These are phyloP conservation scores for Aphidius colemani DNA, from an alignment of 2,888 invertebrate species.

Conservation along the genomic window DNA sequence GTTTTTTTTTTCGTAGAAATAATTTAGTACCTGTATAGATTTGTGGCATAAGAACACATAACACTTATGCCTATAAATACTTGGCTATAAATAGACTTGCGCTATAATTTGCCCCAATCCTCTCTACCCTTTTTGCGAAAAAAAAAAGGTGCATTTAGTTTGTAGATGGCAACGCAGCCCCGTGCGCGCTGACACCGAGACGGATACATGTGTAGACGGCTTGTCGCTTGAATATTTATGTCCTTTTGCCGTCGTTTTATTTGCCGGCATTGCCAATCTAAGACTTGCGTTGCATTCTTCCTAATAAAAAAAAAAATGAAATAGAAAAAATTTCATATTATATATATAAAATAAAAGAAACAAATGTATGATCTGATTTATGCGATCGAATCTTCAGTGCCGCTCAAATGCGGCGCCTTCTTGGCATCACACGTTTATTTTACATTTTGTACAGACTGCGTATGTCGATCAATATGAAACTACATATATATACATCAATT, in stretches of 20 bases:
- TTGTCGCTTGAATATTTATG: slow-evolving; percentile 39
- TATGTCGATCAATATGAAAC: slow-evolving; percentile 9
- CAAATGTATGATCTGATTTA: slow-evolving; percentile 49
- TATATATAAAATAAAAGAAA: slow-evolving; percentile 8
- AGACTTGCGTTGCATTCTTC: slow-evolving; percentile 43
- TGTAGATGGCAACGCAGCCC: neutral
- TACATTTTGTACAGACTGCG: neutral
- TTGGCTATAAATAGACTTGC: no score
- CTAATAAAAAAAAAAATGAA: slow-evolving; percentile 25
- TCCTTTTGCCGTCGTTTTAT: slow-evolving; percentile 43
- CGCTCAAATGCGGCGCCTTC: slow-evolving; percentile 27
- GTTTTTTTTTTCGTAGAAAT: neutral
- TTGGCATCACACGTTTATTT: neutral
- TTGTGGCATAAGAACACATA: no score
- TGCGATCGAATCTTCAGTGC: slow-evolving; percentile 43
- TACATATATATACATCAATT: neutral
- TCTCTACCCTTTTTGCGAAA: no score
- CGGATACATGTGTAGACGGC: slow-evolving; percentile 44
- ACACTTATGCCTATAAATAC: no score
- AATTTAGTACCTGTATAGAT: neutral
- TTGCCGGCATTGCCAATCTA: slow-evolving; percentile 44
- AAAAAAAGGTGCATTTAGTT: neutral
- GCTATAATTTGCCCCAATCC: no score
- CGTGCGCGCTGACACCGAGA: slow-evolving; percentile 31
- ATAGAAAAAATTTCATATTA: slow-evolving; percentile 1